Conservation (phyloP, 2,888 invertebrate genomes). For the Metopia argyrocephala region DNA sequence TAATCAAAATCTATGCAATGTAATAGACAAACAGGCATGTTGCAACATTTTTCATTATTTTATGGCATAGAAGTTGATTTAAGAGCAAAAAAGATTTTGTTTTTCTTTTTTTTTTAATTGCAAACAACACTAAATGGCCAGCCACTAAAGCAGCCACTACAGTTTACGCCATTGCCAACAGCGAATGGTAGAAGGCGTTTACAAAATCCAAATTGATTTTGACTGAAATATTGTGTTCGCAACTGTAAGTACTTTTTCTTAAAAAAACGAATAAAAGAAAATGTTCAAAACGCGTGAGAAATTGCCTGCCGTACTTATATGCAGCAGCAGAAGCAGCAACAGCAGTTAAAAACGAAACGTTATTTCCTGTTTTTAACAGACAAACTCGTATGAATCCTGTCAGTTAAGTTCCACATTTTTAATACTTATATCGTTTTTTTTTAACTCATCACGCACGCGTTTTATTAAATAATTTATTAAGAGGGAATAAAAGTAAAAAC, state of each 20-base stretch:
- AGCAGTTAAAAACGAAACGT: too few relatives aligned
- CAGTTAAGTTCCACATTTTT: background rate
- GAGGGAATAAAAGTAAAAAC: background rate
- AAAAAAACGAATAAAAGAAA: background rate
- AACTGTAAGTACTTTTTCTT: background rate
- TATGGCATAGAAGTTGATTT: constrained; percentile 25
- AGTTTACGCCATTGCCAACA: background rate
- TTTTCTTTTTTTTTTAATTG: constrained; percentile 52
- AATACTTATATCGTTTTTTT: constrained; percentile 12
- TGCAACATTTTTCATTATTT: constrained; percentile 13
- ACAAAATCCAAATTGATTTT: constrained; percentile 61
- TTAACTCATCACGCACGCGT: constrained; percentile 57
- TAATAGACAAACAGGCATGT: background rate
- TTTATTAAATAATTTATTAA: constrained; percentile 62
- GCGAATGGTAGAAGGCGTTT: constrained; percentile 48
- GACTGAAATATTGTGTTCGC: constrained; percentile 31
- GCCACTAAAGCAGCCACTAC: constrained; percentile 33
- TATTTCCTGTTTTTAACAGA: constrained; percentile 42
- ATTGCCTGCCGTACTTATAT: background rate
- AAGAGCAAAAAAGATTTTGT: constrained; percentile 11
- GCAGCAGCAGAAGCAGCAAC: background rate
- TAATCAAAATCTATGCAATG: constrained; percentile 5
- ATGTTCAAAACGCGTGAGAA: constrained; percentile 52
- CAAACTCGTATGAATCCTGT: background rate
- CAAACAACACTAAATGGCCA: constrained; percentile 53